Conservation (phyloP, 2,888 invertebrate genomes). For the Scrobipalpa atriplicella region DNA sequence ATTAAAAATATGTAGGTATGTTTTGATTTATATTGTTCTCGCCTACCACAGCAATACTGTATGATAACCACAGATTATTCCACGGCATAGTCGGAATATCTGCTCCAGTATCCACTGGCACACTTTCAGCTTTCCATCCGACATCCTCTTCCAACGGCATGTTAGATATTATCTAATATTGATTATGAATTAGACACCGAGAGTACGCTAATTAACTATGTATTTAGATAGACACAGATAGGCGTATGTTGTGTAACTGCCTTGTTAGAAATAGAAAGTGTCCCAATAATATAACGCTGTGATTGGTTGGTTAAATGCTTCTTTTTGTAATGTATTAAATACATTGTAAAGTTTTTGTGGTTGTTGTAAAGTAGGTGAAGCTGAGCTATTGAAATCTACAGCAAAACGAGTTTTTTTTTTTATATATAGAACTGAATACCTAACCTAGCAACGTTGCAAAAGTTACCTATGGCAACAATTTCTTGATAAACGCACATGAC, state of each 20-base stretch:
- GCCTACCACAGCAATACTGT: too few species aligned
- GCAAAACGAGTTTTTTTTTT: neutral
- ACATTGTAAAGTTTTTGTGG: constrained; percentile 13
- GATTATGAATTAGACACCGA: constrained; percentile 53
- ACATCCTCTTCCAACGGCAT: constrained; percentile 57
- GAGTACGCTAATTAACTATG: constrained; percentile 46
- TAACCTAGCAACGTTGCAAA: too few species aligned
- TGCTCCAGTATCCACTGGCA: neutral
- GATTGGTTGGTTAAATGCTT: constrained; percentile 44
- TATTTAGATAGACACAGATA: constrained; percentile 28
- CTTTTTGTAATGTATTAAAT: constrained; percentile 7
- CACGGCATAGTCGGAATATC: too few species aligned
- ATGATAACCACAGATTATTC: too few species aligned
- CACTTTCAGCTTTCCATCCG: constrained; percentile 50
- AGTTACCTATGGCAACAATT: too few species aligned
- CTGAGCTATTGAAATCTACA: neutral
- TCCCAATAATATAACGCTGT: constrained; percentile 49
- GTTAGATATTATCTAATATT: constrained; percentile 49
- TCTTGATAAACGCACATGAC: too few species aligned
- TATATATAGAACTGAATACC: too few species aligned
- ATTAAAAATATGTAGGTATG: too few species aligned
- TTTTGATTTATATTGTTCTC: too few species aligned
- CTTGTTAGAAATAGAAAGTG: constrained; percentile 50
- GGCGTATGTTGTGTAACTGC: constrained; percentile 44
- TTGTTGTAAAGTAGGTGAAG: neutral